Percentiles rank a stretch among this genome's conserved stretches.
phyloP scores from a whole-genome alignment of 1,140 invertebrate genomes.

The Pachyrhynchus sulphureomaculatus region DNA sequence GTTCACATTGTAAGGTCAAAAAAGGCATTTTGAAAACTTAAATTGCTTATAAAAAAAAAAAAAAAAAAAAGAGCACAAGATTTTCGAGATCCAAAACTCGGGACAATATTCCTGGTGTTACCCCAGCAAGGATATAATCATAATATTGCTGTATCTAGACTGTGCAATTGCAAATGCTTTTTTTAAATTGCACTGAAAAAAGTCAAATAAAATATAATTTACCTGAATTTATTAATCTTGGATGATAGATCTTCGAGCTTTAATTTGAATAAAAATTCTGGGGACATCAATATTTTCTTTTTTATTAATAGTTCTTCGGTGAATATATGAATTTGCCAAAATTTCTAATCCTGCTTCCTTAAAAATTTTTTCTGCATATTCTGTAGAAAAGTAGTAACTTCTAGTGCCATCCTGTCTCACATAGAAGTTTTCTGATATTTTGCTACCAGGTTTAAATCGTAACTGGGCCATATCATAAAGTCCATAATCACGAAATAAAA shows the following conservation, averaged over 20 bases:
- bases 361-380: conserved; percentile 67
- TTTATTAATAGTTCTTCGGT: conserved; percentile 84
- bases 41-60: too few relatives aligned
- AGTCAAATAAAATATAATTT: too few relatives aligned
- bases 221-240: not conserved
- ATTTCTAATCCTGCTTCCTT: conserved; percentile 68
- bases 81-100: too few relatives aligned
- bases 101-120: too few relatives aligned
- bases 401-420: conserved; percentile 96
- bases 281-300: conserved; percentile 90
- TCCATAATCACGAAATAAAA: conserved; percentile 96
- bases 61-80: too few relatives aligned
- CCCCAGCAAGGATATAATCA: too few relatives aligned
- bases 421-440: conserved; percentile 94
- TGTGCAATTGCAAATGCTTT: too few relatives aligned
- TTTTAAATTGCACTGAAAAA: too few relatives aligned
- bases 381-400: conserved; percentile 78
- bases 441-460: conserved; percentile 88
- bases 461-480: conserved; percentile 98
- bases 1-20: too few relatives aligned
- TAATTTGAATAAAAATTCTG: conserved; percentile 89
- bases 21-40: too few relatives aligned
- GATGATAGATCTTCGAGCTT: conserved; percentile 65
- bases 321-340: conserved; percentile 71
- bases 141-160: too few relatives aligned